Percentiles rank a stretch among this genome's conserved stretches.
These are phyloP conservation scores for Neotragus moschatus DNA, from an alignment of 2,113 vertebrate species.

Conservation along the genomic window DNA sequence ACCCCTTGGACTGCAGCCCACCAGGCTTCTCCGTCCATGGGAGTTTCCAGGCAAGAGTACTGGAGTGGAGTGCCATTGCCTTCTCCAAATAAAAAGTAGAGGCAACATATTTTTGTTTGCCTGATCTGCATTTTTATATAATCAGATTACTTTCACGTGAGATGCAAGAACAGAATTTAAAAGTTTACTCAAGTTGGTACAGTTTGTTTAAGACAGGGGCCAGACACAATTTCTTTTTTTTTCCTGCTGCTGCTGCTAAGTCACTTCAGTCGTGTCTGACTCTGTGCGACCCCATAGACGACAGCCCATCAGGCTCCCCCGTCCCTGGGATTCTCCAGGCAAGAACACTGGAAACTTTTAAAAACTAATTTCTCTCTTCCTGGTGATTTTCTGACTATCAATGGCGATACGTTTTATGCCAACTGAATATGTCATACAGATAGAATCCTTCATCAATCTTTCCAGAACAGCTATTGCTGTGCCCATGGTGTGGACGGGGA, in stretches of 20 bases:
- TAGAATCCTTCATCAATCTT: background rate
- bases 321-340: no score
- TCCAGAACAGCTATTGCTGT: background rate
- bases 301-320: no score
- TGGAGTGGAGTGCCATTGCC: no score
- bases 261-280: no score
- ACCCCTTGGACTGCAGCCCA: no score
- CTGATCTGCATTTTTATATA: conserved; percentile 11
- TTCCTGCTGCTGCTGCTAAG: no score
- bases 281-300: no score
- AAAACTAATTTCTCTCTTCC: background rate
- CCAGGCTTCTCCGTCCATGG: no score
- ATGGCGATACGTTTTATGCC: background rate
- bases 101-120: background rate
- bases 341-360: background rate
- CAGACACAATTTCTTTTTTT: background rate
- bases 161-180: background rate
- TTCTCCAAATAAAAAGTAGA: background rate
- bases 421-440: background rate
- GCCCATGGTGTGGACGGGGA: background rate
- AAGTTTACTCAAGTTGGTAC: background rate
- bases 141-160: background rate
- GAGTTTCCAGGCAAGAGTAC: no score
- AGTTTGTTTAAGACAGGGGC: background rate
- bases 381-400: background rate